Conservation (phyloP, 2,113 vertebrate species). For the Onychostruthus taczanowskii region DNA sequence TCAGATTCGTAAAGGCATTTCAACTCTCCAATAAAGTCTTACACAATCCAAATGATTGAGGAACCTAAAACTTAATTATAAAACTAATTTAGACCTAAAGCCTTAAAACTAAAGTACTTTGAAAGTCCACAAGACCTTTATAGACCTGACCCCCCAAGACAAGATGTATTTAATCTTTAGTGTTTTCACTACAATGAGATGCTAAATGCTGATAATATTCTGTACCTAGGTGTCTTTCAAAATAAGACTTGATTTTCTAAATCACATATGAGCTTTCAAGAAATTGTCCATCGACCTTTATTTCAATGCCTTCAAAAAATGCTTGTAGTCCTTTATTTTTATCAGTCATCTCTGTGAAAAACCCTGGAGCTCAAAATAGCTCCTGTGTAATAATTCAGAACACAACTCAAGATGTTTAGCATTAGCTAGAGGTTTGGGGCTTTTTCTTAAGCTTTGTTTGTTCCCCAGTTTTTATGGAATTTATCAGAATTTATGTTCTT, state of each 20-base stretch:
- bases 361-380: not conserved
- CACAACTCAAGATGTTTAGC: not conserved
- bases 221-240: not conserved
- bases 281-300: not conserved
- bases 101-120: not conserved
- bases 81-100: not conserved
- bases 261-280: not conserved
- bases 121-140: not conserved
- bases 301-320: not conserved
- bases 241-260: not conserved
- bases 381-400: not conserved
- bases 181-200: not conserved
- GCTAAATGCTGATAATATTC: not conserved
- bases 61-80: not conserved
- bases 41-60: not conserved
- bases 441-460: constrained; percentile 25
- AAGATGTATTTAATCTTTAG: not conserved
- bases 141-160: not conserved
- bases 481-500: constrained; percentile 39
- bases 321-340: not conserved
- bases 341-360: not conserved
- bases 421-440: not conserved
- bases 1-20: not conserved
- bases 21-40: not conserved
- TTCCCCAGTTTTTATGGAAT: constrained; percentile 14